Base-by-base conservation (phyloP, 2,113 vertebrate species). In the Apteryx owenii region DNA sequence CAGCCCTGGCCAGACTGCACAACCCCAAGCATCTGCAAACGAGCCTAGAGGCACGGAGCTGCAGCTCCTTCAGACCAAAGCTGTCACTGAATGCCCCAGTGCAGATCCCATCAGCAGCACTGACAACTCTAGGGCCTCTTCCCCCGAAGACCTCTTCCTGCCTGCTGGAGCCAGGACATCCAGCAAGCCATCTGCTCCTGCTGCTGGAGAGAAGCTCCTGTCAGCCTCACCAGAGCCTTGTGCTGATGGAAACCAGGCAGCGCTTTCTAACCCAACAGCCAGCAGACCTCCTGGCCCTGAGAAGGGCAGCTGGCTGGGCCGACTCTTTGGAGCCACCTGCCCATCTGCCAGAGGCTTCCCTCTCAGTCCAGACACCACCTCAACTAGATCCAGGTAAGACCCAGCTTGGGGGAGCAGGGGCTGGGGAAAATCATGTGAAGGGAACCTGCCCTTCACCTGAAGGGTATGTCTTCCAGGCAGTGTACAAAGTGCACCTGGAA, bases 311-410 rank as follows among this genome's bases (percentile, higher is more conserved):
- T 97, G 98, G 97, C 88, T 99, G 73, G 98, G 99, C 7, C 97
- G 99, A 36, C 98, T 99, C 28, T 99, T 99, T 26, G 99, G 99
- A 75, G 99, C 98, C 36, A 86, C 73, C 89, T 72, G 3, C 23
- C 71, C 91, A 5, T 83, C 81, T 1, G 78, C 85, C 89, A 36
- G 95, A 91, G 75, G 93, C 77, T 42, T 65, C 61, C 53, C 89
- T 4, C 5, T 64, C 9, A 91, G 97, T 42, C 65, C 82, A 5
- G 98, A 97, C 10, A 17, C 25, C 7, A 10, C 72, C 81, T 28
- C 40, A 12, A 44, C 64, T 2, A 94, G 96, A 69, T 97, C 96
- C 89, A 98, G 98, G 98, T 98, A 90, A 89, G 75, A 4, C n/a
- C 22, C 9, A 1, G 71, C 42, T 17, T 1, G 51, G 78, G 62